Evolutionary conservation across 2,888 invertebrate genomes (phyloP).

Genomic region (Eudemis profundana): DNA sequence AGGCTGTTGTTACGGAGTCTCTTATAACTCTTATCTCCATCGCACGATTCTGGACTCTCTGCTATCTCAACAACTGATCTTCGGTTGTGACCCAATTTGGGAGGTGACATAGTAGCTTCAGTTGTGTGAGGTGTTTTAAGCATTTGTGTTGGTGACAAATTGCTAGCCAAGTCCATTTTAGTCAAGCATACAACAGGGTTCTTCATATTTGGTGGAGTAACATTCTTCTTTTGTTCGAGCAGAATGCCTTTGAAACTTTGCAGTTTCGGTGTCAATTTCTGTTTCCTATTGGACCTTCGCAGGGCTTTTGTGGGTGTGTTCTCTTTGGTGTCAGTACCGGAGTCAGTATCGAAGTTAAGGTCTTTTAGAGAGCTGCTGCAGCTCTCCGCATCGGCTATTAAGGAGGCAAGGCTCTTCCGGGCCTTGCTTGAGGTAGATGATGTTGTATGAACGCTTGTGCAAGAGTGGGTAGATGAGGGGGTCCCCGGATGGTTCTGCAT

Average conservation of each 20-base stretch:
- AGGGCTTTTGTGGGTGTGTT: slow-evolving; percentile 73
- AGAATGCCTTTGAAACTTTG: slow-evolving; percentile 76
- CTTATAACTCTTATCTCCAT: slow-evolving; percentile 74
- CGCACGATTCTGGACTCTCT: slow-evolving; percentile 76
- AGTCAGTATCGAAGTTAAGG: slow-evolving; percentile 79
- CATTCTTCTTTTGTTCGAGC: slow-evolving; percentile 72
- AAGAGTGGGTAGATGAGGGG: slow-evolving; percentile 78
- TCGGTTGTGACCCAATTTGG: slow-evolving; percentile 71
- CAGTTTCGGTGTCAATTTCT: slow-evolving; percentile 70
- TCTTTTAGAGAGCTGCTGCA: slow-evolving; percentile 82
- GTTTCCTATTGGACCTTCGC: slow-evolving; percentile 61
- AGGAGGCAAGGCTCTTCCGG: slow-evolving; percentile 75
- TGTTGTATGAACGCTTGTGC: slow-evolving; percentile 72
- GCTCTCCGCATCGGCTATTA: slow-evolving; percentile 81
- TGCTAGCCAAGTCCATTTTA: slow-evolving; percentile 68
- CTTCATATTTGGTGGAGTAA: slow-evolving; percentile 61
- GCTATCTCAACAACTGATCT: slow-evolving; percentile 67
- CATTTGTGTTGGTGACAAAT: slow-evolving; percentile 74
- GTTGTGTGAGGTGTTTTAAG: slow-evolving; percentile 74
- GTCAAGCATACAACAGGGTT: slow-evolving; percentile 68
- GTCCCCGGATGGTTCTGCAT: slow-evolving; percentile 74
- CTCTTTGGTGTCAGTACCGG: slow-evolving; percentile 78
- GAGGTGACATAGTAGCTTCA: slow-evolving; percentile 70
- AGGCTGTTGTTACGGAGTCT: slow-evolving; percentile 70
- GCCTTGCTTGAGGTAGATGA: slow-evolving; percentile 79